Percentiles rank a stretch among this genome's conserved stretches.
phyloP scores from a whole-genome alignment of 2,888 invertebrate genomes.

The Hirtodrosophila histrioides region DNA sequence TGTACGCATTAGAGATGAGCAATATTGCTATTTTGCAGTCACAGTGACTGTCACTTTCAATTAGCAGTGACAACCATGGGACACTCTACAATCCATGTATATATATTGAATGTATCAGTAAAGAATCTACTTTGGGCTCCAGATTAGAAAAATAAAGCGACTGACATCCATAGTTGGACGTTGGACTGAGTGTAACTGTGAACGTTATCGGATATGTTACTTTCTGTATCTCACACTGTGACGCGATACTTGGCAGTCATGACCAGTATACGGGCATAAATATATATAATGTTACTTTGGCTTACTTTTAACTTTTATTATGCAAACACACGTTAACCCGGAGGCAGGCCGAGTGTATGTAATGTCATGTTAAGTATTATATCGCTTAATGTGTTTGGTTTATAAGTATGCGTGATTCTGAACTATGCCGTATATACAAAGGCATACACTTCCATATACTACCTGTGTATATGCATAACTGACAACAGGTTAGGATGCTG shows the following conservation, averaged over 20 bases:
- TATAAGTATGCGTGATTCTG: background rate
- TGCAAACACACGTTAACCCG: slow-evolving; percentile 7
- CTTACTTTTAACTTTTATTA: slow-evolving; percentile 14
- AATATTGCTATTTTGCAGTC: no score
- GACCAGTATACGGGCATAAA: background rate
- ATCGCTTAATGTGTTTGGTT: background rate
- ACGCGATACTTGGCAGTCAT: no score
- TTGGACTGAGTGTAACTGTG: no score
- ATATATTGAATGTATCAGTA: no score
- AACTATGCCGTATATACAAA: background rate
- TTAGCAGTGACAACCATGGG: no score
- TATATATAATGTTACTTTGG: slow-evolving; percentile 16
- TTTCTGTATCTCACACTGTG: no score
- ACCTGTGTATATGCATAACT: background rate
- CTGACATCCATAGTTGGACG: no score
- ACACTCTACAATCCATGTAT: no score
- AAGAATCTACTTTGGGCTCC: no score
- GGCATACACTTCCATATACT: background rate
- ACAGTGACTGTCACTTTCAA: no score
- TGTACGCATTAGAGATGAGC: background rate
- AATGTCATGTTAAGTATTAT: background rate
- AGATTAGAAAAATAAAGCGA: no score
- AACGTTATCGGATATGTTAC: no score
- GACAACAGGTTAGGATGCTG: slow-evolving; percentile 14
- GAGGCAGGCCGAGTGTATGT: background rate